These are phyloP conservation scores for Cepaea hortensis DNA, from an alignment of 2,888 invertebrate genomes.

Conservation along the genomic window DNA sequence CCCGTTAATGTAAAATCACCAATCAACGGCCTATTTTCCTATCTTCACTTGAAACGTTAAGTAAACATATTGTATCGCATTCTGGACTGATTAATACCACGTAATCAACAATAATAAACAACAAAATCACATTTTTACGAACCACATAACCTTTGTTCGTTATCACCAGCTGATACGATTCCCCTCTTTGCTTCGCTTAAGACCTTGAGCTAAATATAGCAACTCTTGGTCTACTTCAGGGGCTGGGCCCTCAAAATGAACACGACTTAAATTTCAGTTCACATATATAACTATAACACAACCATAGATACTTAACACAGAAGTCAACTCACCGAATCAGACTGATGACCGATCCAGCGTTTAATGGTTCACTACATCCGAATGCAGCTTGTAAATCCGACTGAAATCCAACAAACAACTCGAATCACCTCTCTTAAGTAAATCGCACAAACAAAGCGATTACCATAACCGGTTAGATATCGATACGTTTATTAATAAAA, in stretches of 20 bases:
- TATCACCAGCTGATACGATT: not conserved
- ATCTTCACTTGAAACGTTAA: too few species aligned
- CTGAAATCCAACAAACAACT: not conserved
- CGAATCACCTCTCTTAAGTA: not conserved
- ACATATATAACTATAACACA: not conserved
- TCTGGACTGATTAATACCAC: too few species aligned
- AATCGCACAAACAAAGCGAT: too few species aligned
- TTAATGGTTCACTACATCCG: not conserved
- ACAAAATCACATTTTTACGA: not conserved
- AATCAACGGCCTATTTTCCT: too few species aligned
- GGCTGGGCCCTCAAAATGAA: not conserved
- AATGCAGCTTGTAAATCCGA: not conserved
- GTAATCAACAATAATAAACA: too few species aligned
- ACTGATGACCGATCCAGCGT: not conserved
- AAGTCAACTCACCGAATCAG: not conserved
- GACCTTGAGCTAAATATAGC: constrained; percentile 11
- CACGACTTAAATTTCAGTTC: not conserved
- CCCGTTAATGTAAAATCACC: too few species aligned
- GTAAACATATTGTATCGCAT: too few species aligned
- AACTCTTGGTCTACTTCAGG: constrained; percentile 4
- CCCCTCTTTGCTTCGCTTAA: not conserved
- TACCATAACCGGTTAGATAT: not conserved
- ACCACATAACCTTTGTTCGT: not conserved
- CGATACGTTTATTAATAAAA: not conserved
- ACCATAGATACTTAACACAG: not conserved